These are phyloP conservation scores for Ochotona princeps DNA, from an alignment of 2,113 vertebrate genomes.

Conservation along the genomic window DNA sequence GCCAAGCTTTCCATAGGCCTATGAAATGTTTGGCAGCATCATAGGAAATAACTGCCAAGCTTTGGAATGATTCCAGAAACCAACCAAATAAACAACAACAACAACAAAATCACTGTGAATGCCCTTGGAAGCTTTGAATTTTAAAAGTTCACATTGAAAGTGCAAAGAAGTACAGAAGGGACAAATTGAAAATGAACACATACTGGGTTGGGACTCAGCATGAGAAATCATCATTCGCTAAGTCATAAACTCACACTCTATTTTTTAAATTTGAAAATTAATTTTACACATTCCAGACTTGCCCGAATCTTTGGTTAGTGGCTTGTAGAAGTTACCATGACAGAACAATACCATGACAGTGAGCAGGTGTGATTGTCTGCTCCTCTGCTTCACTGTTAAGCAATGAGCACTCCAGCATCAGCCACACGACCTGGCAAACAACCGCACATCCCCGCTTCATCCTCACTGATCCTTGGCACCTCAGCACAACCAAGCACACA, in stretches of 20 bases:
- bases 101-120: conserved; percentile 34
- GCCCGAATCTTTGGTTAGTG: conserved; percentile 6
- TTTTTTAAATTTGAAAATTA: conserved; percentile 51
- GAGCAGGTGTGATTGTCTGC: not conserved
- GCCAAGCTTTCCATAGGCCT: not conserved
- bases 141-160: conserved; percentile 61
- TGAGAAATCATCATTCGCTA: conserved; percentile 43
- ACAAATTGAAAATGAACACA: conserved; percentile 52
- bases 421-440: not conserved
- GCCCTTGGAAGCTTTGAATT: conserved; percentile 66
- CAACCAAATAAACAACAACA: not conserved
- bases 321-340: not conserved
- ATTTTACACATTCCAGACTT: not conserved
- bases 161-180: conserved; percentile 9
- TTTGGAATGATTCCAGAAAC: conserved; percentile 59
- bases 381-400: conserved; percentile 8
- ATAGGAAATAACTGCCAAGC: conserved; percentile 55
- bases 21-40: conserved; percentile 62
- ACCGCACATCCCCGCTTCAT: not conserved
- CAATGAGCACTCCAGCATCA: conserved; percentile 1
- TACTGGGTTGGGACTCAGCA: conserved; percentile 43
- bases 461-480: conserved; percentile 8
- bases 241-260: conserved; percentile 47
- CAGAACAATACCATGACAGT: not conserved
- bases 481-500: not conserved